Conservation (phyloP, 2,113 vertebrate genomes). For the Galemys pyrenaicus region DNA sequence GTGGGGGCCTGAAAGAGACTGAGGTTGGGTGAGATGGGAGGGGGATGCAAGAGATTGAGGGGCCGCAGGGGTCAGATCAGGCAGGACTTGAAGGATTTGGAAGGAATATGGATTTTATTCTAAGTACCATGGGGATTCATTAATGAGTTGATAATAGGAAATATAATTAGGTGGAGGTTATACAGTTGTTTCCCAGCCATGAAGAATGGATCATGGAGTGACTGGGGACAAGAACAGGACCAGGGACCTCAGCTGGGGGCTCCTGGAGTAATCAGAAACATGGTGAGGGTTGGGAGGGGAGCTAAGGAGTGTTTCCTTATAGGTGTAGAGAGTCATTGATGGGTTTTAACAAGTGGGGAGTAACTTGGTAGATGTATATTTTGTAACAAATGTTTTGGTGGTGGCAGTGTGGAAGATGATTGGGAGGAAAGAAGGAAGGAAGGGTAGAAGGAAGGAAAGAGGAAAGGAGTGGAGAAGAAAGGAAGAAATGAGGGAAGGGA, state of each 20-base stretch:
- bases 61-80: background rate
- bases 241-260: background rate
- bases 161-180: background rate
- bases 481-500: too few species aligned
- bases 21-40: background rate
- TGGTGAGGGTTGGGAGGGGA: background rate
- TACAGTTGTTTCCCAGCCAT: background rate
- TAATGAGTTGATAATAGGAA: background rate
- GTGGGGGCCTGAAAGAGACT: background rate
- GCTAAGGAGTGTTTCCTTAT: background rate
- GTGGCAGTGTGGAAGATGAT: background rate
- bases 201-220: background rate
- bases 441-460: too few species aligned
- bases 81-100: background rate
- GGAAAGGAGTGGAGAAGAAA: background rate
- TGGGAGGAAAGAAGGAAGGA: background rate
- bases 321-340: background rate
- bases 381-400: background rate
- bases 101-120: background rate
- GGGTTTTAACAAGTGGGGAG: background rate
- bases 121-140: background rate
- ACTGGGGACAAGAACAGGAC: background rate
- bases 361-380: background rate
- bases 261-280: background rate
- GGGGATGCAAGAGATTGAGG: background rate